Conservation (phyloP, 1,140 invertebrate species). For the Megathymus violae region DNA sequence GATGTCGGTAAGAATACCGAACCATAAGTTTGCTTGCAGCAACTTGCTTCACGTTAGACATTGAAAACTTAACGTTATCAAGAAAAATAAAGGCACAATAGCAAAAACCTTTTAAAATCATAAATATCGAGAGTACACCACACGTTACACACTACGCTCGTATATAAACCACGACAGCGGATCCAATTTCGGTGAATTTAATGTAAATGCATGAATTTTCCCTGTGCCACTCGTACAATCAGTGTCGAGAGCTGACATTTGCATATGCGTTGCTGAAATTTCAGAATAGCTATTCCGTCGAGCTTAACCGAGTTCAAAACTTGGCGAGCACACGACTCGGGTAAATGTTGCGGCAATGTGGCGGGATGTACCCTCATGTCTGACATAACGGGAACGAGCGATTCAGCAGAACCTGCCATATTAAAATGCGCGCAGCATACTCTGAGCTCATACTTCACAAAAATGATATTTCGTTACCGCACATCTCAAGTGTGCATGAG, state of each 20-base stretch:
- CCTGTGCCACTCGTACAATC: slow-evolving; percentile 79
- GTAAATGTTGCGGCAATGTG: slow-evolving; percentile 61
- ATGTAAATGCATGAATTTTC: slow-evolving; percentile 82
- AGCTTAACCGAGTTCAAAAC: slow-evolving; percentile 77
- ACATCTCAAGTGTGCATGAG: slow-evolving; percentile 48
- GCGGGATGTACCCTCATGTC: slow-evolving; percentile 58
- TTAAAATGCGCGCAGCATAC: slow-evolving; percentile 51
- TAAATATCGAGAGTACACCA: slow-evolving; percentile 67
- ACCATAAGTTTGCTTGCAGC: no score
- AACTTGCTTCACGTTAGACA: no score
- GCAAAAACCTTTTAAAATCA: slow-evolving; percentile 71
- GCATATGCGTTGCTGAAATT: slow-evolving; percentile 80
- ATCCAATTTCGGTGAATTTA: slow-evolving; percentile 80
- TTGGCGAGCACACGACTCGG: slow-evolving; percentile 57
- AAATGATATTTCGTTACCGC: slow-evolving; percentile 41
- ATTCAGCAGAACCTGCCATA: slow-evolving; percentile 48
- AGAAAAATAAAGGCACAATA: not conserved
- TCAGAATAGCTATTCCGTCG: slow-evolving; percentile 72
- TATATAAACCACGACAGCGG: slow-evolving; percentile 68
- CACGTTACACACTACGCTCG: slow-evolving; percentile 64
- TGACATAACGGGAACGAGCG: slow-evolving; percentile 55
- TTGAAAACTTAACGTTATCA: not conserved
- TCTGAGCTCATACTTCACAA: slow-evolving; percentile 32
- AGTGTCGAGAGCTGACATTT: slow-evolving; percentile 81
- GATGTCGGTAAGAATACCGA: no score